These are phyloP conservation scores for Pogonophryne albipinna DNA, from an alignment of 2,797 vertebrate species.

Conservation along the genomic window DNA sequence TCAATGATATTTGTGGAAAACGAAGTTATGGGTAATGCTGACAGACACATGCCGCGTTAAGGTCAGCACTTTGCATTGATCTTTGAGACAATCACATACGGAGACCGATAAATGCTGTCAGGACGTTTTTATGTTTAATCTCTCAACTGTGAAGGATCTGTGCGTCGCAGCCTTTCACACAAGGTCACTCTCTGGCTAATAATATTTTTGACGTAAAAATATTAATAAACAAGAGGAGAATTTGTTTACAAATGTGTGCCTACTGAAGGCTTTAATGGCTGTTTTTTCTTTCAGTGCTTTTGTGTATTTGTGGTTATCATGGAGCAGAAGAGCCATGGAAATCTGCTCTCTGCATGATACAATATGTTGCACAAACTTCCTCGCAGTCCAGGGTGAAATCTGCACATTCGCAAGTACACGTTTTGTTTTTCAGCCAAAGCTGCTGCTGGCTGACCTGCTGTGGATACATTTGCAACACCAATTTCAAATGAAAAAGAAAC, in stretches of 20 bases:
- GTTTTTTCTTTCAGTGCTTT: neutral
- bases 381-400: constrained; percentile 4
- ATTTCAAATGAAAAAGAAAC: neutral
- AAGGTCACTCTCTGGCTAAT: constrained; percentile 32
- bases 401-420: neutral
- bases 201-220: constrained; percentile 43
- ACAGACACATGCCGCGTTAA: constrained; percentile 53
- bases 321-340: constrained; percentile 19
- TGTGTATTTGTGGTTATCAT: constrained; percentile 16
- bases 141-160: constrained; percentile 63
- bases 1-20: constrained; percentile 30
- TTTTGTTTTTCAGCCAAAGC: neutral
- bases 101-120: constrained; percentile 64
- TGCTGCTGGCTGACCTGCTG: neutral
- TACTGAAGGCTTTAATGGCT: neutral
- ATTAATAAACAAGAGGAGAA: constrained; percentile 13
- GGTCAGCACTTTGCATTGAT: constrained; percentile 77
- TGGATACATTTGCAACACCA: neutral
- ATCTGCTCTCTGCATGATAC: constrained; percentile 29
- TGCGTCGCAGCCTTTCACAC: constrained; percentile 36
- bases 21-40: constrained; percentile 61
- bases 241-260: neutral
- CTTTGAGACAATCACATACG: constrained; percentile 68
- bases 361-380: neutral
- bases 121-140: constrained; percentile 67